Evolutionary conservation across 2,113 vertebrate genomes (phyloP).

Genomic region (Piprites chloris): DNA sequence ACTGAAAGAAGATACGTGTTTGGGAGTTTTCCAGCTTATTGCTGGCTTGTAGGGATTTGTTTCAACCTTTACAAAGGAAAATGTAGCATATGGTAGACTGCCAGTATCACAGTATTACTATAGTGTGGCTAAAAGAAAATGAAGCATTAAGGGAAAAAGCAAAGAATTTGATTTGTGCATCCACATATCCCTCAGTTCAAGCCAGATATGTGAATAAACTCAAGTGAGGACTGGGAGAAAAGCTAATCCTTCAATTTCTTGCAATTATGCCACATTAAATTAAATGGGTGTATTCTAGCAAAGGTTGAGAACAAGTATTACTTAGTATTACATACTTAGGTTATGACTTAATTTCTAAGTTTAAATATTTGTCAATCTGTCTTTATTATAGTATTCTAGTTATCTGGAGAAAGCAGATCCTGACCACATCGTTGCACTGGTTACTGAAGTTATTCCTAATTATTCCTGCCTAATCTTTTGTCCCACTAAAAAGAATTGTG

Average conservation of each 20-base stretch:
- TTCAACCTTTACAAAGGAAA: background rate
- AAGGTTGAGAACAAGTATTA: background rate
- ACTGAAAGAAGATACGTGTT: background rate
- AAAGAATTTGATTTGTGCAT: background rate
- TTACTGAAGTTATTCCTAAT: conserved; percentile 90
- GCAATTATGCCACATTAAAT: background rate
- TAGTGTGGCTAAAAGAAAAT: background rate
- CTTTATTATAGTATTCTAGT: conserved; percentile 79
- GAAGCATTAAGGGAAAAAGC: background rate
- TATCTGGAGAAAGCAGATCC: conserved; percentile 88
- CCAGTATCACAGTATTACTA: background rate
- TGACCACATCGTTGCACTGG: conserved; percentile 91
- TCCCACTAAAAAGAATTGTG: conserved; percentile 96
- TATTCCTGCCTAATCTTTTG: conserved; percentile 96
- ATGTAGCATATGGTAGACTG: background rate
- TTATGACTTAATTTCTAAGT: background rate
- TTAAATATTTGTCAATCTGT: background rate
- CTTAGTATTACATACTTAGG: background rate
- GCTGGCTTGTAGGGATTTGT: background rate
- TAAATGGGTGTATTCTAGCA: background rate
- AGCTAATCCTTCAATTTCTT: background rate
- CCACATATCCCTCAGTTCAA: background rate
- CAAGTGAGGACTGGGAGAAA: background rate
- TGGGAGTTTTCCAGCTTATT: background rate
- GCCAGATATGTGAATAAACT: background rate